Base-by-base conservation (phyloP, 2,797 vertebrate species). In the Rhinatrema bivittatum region DNA sequence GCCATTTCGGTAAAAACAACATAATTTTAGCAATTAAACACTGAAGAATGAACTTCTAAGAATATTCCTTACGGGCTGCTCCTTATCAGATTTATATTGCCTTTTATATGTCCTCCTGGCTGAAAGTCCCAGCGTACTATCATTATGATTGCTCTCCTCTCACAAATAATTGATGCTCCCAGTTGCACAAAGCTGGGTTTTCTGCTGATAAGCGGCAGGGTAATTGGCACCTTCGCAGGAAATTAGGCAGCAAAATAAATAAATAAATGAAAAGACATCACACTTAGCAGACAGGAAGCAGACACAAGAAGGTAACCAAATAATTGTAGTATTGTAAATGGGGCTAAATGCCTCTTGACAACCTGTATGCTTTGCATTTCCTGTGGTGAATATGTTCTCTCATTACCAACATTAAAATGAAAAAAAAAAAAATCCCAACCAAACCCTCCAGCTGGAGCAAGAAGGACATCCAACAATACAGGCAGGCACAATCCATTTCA, bases 91-190 rank as follows among this genome's bases (percentile, higher is more conserved):
- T 66, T 74, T 66, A 65, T 70, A 64, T 43, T 53, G 30, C 67
- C 53, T 74, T 76, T 75, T 70, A 67, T 70, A 72, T 23, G 24
- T 51, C 72, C 62, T 77, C 50, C 70, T 74, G 75, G 64, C 63
- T 70, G 61, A 53, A 62, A 70, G 60, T 52, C 35, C 55, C 47
- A 44, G 55, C 56, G 66, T 63, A 57, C 69, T 67, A 51, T 74
- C 66, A 62, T 77, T 74, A 68, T 51, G 72, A 68, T 62, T 53
- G 55, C 73, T 72, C 57, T 68, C 61, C 66, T 62, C 68, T 75
- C 70, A 76, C 76, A 72, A 78, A 83, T 81, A 78, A 83, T 79
- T 78, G 76, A 80, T 80, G 70, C 45, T 78, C 60, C 62, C 55
- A 59, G n/a, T 72, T 66, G 53, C 66, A 72, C 68, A 65, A 73